phyloP scores from a whole-genome alignment of 2,113 vertebrate species.

The Saimiri boliviensis region DNA sequence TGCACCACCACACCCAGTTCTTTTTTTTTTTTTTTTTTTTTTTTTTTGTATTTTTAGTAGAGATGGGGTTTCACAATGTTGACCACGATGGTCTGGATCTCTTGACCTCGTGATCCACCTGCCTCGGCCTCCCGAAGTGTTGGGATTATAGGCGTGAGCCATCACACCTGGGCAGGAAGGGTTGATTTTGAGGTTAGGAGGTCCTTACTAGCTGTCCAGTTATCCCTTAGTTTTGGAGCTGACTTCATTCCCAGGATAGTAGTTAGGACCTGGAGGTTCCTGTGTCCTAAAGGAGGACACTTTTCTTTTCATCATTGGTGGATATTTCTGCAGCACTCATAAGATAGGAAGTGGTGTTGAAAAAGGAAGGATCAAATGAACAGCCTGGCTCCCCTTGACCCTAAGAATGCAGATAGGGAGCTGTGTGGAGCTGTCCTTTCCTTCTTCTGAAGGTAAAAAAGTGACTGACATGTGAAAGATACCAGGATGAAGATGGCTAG shows the following conservation, averaged over 20 bases:
- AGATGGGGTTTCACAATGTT: too few relatives aligned
- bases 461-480: background rate
- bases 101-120: too few relatives aligned
- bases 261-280: background rate
- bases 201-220: background rate
- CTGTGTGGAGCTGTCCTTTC: background rate
- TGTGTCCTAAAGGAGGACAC: background rate
- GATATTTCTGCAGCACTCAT: background rate
- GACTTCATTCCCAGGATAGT: background rate
- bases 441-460: background rate
- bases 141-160: too few relatives aligned
- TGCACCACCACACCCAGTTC: too few relatives aligned
- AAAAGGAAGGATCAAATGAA: accelerated
- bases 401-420: background rate
- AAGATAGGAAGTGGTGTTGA: background rate
- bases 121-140: too few relatives aligned
- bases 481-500: background rate
- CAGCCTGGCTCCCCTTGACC: background rate
- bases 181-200: background rate
- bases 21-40: too few relatives aligned
- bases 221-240: accelerated
- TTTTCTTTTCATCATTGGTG: background rate
- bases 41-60: too few relatives aligned
- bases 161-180: too few relatives aligned
- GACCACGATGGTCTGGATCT: too few relatives aligned